Percentiles rank a stretch among this genome's conserved stretches.
These are phyloP conservation scores for Paradisaea rubra DNA, from an alignment of 2,113 vertebrate species.

Conservation along the genomic window DNA sequence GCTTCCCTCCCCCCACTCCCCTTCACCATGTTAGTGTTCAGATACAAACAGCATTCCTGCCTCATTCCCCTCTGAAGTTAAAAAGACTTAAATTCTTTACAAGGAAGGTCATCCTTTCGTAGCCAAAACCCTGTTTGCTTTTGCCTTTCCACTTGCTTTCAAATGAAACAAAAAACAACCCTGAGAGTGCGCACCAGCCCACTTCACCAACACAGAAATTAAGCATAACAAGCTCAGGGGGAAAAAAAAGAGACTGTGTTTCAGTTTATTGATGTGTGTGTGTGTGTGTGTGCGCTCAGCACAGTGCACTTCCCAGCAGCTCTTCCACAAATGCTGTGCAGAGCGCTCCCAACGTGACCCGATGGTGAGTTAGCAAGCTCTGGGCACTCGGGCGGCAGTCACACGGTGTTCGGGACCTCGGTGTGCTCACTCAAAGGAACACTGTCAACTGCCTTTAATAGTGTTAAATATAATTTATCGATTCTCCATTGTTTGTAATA, in stretches of 20 bases:
- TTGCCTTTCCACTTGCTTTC: slow-evolving; percentile 73
- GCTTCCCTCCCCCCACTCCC: slow-evolving; percentile 14
- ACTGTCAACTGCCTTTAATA: slow-evolving; percentile 54
- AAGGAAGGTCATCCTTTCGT: slow-evolving; percentile 74
- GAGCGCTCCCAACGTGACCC: slow-evolving; percentile 37
- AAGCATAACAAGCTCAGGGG: slow-evolving; percentile 40
- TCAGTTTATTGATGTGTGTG: not conserved
- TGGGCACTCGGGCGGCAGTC: not conserved
- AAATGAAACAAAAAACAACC: slow-evolving; percentile 41
- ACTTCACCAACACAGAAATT: slow-evolving; percentile 57
- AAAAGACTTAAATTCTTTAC: slow-evolving; percentile 77
- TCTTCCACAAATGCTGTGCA: slow-evolving; percentile 32
- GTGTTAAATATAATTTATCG: slow-evolving; percentile 55
- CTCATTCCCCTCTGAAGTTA: slow-evolving; percentile 64
- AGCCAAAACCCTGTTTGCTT: slow-evolving; percentile 75
- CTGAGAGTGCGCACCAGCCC: slow-evolving; percentile 47
- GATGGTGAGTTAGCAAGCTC: not conserved
- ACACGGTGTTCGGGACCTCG: slow-evolving; percentile 32
- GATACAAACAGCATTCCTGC: slow-evolving; percentile 66
- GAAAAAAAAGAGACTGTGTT: not conserved
- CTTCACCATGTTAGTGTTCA: slow-evolving; percentile 55
- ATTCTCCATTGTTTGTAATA: slow-evolving; percentile 58
- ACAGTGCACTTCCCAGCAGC: slow-evolving; percentile 39
- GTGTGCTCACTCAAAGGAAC: slow-evolving; percentile 62
- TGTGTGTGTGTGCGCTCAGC: not conserved